Percentiles rank a stretch among this genome's conserved stretches.
Evolutionary conservation across 2,113 vertebrate species (phyloP).

Genomic region (Hemiscyllium ocellatum): DNA sequence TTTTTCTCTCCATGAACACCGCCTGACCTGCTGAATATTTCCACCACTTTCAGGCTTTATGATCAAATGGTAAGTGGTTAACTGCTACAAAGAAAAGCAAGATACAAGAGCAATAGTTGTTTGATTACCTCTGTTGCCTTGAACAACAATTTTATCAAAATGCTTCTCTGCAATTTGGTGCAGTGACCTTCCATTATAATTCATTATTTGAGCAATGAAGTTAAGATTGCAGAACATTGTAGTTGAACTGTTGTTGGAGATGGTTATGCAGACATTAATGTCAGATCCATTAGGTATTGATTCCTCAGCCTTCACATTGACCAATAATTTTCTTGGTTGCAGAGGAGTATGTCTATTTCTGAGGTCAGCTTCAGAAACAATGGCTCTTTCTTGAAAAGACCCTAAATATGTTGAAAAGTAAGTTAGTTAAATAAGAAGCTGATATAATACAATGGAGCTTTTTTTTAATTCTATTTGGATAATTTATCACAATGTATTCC

Average conservation of each 20-base stretch:
- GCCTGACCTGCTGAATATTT: background rate
- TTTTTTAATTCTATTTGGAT: background rate
- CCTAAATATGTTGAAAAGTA: slow-evolving; percentile 52
- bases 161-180: too few species aligned
- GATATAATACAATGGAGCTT: background rate
- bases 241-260: slow-evolving; percentile 57
- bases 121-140: background rate
- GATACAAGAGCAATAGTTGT: background rate
- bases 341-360: slow-evolving; percentile 55
- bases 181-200: slow-evolving; percentile 59
- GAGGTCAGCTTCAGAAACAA: slow-evolving; percentile 67
- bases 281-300: slow-evolving; percentile 73
- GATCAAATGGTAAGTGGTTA: background rate
- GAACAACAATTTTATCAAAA: background rate
- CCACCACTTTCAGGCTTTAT: background rate
- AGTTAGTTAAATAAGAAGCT: background rate
- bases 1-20: background rate
- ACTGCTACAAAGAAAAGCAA: background rate
- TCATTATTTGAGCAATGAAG: slow-evolving; percentile 64
- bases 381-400: slow-evolving; percentile 68
- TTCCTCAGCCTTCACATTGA: slow-evolving; percentile 63
- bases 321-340: slow-evolving; percentile 53
- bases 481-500: background rate
- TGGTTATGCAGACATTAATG: slow-evolving; percentile 71
- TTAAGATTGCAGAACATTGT: slow-evolving; percentile 61